Base-by-base conservation (phyloP, 2,113 vertebrate genomes). In the Anthoscopus minutus region DNA sequence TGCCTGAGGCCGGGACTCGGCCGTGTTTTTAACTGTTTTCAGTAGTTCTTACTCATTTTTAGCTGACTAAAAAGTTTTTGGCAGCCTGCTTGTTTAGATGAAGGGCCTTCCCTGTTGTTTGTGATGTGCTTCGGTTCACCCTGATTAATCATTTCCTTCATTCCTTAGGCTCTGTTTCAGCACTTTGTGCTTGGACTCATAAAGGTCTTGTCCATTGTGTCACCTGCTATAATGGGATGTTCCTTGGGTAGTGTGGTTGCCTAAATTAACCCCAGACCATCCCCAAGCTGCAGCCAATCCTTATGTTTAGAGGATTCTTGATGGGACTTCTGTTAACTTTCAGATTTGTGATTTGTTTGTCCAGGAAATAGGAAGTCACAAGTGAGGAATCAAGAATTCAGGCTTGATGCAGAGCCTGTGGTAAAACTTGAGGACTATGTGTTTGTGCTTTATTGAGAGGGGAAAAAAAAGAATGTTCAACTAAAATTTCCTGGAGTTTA, bases 141-240 rank as follows among this genome's bases (percentile, higher is more conserved):
- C 16, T 1, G 9, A 53, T 94, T 90, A 95, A 90, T 96, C 85
- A 94, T 35, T 97, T 96, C 95, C 95, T 81, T 78, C 53, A 15
- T 94, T 91, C 95, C 42, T 72, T 31, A 10, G 78, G 56, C 19
- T 44, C 11, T 37, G 35, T 23, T 83, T 83, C 74, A 77, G 11
- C 3, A 27, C 37, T 37, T 60, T 20, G 4, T 58, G 11, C 33
- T 51, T 7, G 0, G 38, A 1, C 54, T 94, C 37, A 5, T 51
- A 3, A 24, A 84, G 56, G 31, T 33, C 65, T 50, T 76, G 31
- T 27, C 23, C 17, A 0, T 3, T 70, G 67, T 92, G 83, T 94
- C 94, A 95, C 47, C 71, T 37, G 56, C 47, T 62, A 2, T 81
- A 31, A 51, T 88, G 69, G 64, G 13, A 5, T 10, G 11, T 37